A percentile compares a stretch with the other conserved stretches of the same genome.
Evolutionary conservation across 2,797 vertebrate genomes (phyloP).

Genomic region (Phaenicophaeus curvirostris): DNA sequence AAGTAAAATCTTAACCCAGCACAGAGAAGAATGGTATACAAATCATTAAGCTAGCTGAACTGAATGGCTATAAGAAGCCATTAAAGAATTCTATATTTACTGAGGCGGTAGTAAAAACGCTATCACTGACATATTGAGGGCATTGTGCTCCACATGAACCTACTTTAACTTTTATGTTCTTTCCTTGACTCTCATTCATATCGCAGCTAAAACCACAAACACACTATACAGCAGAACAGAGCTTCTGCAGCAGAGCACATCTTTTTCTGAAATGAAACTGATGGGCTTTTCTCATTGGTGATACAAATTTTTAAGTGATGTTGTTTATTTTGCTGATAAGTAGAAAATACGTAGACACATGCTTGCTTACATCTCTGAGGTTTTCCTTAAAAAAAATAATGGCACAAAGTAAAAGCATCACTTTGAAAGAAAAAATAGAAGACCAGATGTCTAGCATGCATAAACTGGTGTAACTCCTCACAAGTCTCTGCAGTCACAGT

Average conservation of each 20-base stretch:
- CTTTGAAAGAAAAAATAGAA: not conserved
- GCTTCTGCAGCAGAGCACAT: not conserved
- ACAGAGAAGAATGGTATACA: not conserved
- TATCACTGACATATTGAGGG: constrained; percentile 25
- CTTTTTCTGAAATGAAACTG: not conserved
- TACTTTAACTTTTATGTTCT: not conserved
- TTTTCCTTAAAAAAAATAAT: not conserved
- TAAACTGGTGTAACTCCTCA: not conserved
- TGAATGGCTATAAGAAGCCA: constrained; percentile 9
- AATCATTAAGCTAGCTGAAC: not conserved
- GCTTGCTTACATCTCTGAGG: not conserved
- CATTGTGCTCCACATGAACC: not conserved
- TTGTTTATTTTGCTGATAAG: not conserved
- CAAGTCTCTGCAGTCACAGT: not conserved
- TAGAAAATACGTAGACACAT: not conserved
- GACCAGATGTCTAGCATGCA: not conserved
- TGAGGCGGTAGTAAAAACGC: not conserved
- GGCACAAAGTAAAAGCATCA: not conserved
- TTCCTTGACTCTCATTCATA: not conserved
- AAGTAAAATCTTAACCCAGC: constrained; percentile 14
- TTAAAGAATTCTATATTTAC: constrained; percentile 15
- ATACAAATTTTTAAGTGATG: not conserved
- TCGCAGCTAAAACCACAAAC: not conserved
- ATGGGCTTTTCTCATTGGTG: not conserved
- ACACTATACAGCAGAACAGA: not conserved